Base-by-base conservation (phyloP, 2,797 vertebrate genomes). In the Megalops cyprinoides region DNA sequence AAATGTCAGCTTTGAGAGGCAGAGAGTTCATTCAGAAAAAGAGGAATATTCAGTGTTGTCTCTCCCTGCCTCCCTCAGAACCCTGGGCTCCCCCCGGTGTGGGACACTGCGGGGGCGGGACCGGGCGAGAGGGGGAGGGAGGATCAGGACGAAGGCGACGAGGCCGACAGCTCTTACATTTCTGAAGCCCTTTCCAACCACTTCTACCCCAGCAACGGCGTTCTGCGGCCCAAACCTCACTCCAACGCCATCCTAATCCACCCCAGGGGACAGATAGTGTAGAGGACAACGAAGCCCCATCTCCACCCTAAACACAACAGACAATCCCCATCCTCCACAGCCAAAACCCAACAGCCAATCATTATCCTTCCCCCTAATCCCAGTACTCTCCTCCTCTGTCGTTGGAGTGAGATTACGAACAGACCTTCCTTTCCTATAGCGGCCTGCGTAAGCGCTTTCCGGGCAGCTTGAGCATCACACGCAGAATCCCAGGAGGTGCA, bases 211-310 rank as follows among this genome's bases (percentile, higher is more conserved):
- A 96, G 95, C 69, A 96, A 97, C 0, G 96, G 96, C 0, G 82
- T 94, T 48, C 94, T 98, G 48, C 89, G 94, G 79, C 97, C 97
- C 44, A 95, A 91, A 71, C 93, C 94, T 8, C 94, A 93, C 20
- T 84, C 92, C 86, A 97, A 97, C 0, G 95, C 94, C 79, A 97
- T 97, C 76, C 93, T 98, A 85, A 92, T 98, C 88, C 94, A 95
- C 0, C 92, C 95, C 49, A 87, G 53, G 51, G n/a, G 80, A 18
- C 90, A 92, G 74, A 49, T 94, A 60, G 84, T 93, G 82, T 91
- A 88, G 87, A 37, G 20, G 8, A 6, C 69, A 73, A 20, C n/a
- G 14, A 73, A 46, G 10, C 31, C 3, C 51, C 51, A 53, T 51
- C 9, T 56, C 53, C 23, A 56, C 53, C 53, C 9, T 28, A 62